Evolutionary conservation across 2,888 invertebrate genomes (phyloP).

Genomic region (Dryadula phaetusa): DNA sequence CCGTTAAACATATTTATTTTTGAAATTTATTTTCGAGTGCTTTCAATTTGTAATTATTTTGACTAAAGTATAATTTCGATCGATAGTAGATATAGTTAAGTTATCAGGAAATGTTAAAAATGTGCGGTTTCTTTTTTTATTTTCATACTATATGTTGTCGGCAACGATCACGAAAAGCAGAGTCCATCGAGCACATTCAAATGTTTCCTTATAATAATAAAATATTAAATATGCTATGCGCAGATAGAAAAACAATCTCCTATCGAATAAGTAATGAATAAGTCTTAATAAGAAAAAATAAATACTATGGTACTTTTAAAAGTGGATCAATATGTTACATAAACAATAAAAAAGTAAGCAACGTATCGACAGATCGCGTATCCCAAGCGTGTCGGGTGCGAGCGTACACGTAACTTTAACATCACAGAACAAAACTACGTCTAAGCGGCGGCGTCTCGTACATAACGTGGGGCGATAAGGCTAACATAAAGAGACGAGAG

Average conservation of each 20-base stretch:
- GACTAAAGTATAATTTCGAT: conserved; percentile 33
- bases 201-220: conserved; percentile 50
- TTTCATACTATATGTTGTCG: conserved; percentile 6
- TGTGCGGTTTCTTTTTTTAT: conserved; percentile 18
- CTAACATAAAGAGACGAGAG: conserved; percentile 29
- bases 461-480: conserved; percentile 29
- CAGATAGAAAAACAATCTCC: conserved; percentile 60
- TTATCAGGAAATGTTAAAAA: conserved; percentile 12
- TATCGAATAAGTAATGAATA: conserved; percentile 61
- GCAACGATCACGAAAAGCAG: conserved; percentile 29
- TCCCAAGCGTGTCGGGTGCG: conserved; percentile 35
- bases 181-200: conserved; percentile 31
- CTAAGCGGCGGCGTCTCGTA: conserved; percentile 56
- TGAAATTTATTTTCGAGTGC: conserved; percentile 43
- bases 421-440: conserved; percentile 77
- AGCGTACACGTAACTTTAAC: conserved; percentile 62
- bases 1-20: conserved; percentile 27
- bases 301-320: conserved; percentile 79
- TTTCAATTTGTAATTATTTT: conserved; percentile 24
- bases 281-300: conserved; percentile 65
- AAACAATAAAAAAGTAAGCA: conserved; percentile 57
- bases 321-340: conserved; percentile 71
- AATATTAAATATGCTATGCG: conserved; percentile 58
- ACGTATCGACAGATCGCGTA: conserved; percentile 46
- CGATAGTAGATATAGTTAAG: conserved; percentile 12